Conservation (phyloP, 2,888 invertebrate genomes). For the Athalia circularis region DNA sequence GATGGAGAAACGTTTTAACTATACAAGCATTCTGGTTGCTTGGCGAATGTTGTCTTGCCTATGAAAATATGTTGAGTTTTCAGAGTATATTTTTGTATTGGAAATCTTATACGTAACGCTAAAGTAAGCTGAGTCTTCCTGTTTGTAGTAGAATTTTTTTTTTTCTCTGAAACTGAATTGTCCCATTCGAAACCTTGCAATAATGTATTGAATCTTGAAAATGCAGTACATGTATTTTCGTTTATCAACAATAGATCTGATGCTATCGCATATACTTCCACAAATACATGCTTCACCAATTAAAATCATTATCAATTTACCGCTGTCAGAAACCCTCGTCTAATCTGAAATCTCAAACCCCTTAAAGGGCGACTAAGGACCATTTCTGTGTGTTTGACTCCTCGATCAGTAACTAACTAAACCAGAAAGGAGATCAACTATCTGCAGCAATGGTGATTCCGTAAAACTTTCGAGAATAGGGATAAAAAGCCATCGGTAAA, state of each 20-base stretch:
- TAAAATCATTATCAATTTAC: neutral
- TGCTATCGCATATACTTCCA: neutral
- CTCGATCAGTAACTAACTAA: too few relatives aligned
- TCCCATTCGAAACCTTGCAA: neutral
- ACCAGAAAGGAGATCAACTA: too few relatives aligned
- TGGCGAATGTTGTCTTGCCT: constrained; percentile 35
- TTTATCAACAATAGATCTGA: constrained; percentile 4
- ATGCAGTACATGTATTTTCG: neutral
- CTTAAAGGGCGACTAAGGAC: neutral
- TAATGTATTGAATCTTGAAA: neutral
- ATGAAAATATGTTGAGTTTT: constrained; percentile 50
- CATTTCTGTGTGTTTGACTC: too few relatives aligned
- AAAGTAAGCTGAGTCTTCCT: constrained; percentile 50
- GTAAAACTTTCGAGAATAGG: too few relatives aligned
- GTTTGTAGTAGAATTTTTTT: neutral
- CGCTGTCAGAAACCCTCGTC: neutral
- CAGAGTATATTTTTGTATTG: constrained; percentile 61
- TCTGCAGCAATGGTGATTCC: too few relatives aligned
- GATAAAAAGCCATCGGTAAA: too few relatives aligned
- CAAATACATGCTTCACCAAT: neutral
- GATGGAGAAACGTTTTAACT: constrained; percentile 88
- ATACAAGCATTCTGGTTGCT: constrained; percentile 39
- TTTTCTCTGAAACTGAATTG: neutral
- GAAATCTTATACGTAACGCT: constrained; percentile 41
- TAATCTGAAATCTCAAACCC: neutral